Conservation (phyloP, 1,140 invertebrate genomes). For the Apolygus lucorum region DNA sequence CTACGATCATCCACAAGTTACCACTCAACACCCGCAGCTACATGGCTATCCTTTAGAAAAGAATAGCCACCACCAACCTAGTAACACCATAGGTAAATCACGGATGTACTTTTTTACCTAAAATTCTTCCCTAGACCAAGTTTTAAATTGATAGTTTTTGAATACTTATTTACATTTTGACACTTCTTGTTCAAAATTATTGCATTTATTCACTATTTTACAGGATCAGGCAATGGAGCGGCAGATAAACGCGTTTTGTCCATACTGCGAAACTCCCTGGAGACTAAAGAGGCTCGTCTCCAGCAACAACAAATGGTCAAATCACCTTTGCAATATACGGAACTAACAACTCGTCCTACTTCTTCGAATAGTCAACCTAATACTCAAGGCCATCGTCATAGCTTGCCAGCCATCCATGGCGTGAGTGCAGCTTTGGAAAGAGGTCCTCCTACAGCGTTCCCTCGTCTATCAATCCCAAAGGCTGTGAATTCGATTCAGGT, state of each 20-base stretch:
- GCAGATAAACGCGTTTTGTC: slow-evolving; percentile 58
- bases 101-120: too few species aligned
- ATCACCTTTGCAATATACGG: not conserved
- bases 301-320: slow-evolving; percentile 35
- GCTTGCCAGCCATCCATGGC: slow-evolving; percentile 44
- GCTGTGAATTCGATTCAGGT: slow-evolving; percentile 51
- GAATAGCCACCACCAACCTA: not conserved
- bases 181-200: too few species aligned
- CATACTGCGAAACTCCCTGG: slow-evolving; percentile 56
- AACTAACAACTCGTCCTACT: not conserved
- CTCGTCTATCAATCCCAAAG: slow-evolving; percentile 54
- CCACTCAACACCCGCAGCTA: slow-evolving; percentile 3
- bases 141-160: too few species aligned
- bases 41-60: not conserved
- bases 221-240: slow-evolving; percentile 30
- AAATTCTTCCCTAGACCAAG: too few species aligned
- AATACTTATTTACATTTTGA: too few species aligned
- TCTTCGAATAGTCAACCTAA: not conserved
- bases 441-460: slow-evolving; percentile 32
- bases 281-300: slow-evolving; percentile 53
- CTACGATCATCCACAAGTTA: not conserved
- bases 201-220: too few species aligned
- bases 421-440: slow-evolving; percentile 37
- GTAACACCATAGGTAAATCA: not conserved
- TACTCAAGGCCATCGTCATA: too few species aligned